A percentile compares a stretch with the other conserved stretches of the same genome.
Conservation (phyloP, 2,888 invertebrate genomes). For the Idaea dimidiata region DNA sequence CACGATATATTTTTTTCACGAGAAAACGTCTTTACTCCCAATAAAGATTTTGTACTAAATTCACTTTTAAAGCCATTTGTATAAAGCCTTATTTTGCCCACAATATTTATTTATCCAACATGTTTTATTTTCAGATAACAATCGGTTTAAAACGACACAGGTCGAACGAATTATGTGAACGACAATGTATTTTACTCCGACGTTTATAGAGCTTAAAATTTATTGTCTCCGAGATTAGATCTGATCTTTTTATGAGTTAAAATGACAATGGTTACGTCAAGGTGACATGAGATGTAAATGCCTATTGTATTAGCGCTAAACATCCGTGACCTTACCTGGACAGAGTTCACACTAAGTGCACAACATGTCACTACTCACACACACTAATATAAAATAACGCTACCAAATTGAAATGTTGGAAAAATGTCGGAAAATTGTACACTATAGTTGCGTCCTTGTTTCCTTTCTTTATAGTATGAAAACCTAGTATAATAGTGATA, state of each 20-base stretch:
- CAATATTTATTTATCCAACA: neutral
- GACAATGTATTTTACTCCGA: neutral
- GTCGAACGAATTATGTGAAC: neutral
- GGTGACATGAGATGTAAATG: conserved; percentile 77
- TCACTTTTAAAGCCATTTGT: neutral
- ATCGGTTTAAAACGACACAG: neutral
- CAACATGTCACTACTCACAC: conserved; percentile 56
- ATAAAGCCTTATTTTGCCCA: neutral
- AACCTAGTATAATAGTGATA: conserved; percentile 7
- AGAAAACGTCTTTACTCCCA: conserved; percentile 30
- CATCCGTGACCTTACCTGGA: conserved; percentile 75
- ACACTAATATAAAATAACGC: conserved; percentile 36
- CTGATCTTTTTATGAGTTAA: conserved; percentile 21
- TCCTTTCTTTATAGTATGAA: neutral
- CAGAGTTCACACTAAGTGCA: conserved; percentile 72
- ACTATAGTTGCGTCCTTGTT: conserved; percentile 9
- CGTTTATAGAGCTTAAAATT: neutral
- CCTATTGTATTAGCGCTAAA: conserved; percentile 75
- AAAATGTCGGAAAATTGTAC: conserved; percentile 42
- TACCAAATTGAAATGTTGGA: conserved; percentile 37
- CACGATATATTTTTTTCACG: conserved; percentile 51
- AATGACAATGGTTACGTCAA: conserved; percentile 69
- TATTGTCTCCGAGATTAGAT: neutral
- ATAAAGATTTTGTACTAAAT: neutral
- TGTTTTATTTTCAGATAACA: conserved; percentile 4